phyloP scores from a whole-genome alignment of 2,113 vertebrate genomes.

The Capricornis sumatraensis region DNA sequence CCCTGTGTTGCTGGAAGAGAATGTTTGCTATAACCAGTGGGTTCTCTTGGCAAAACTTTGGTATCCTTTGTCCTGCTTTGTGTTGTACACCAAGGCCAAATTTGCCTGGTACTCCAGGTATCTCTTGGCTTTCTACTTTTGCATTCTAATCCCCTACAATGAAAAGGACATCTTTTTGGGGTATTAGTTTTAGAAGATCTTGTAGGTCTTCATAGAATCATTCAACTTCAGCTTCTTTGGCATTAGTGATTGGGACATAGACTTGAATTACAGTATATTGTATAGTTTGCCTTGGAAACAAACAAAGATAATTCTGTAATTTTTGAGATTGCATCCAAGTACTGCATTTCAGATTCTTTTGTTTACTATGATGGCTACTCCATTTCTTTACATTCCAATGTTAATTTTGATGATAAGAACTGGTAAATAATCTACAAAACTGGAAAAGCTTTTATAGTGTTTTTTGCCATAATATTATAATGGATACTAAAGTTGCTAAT shows the following conservation, averaged over 20 bases:
- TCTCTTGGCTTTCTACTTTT: neutral
- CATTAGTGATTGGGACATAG: neutral
- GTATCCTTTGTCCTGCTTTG: neutral
- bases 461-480: neutral
- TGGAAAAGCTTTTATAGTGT: neutral
- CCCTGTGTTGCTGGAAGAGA: neutral
- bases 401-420: neutral
- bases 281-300: neutral
- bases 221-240: neutral
- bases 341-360: neutral
- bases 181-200: neutral
- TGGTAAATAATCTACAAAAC: neutral
- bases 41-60: neutral
- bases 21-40: neutral
- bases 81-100: neutral
- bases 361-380: neutral
- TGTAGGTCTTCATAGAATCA: neutral
- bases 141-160: neutral
- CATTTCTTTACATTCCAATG: neutral
- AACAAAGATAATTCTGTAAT: neutral
- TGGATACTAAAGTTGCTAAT: neutral
- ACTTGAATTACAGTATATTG: neutral
- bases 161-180: accelerated
- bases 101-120: neutral
- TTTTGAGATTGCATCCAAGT: neutral